Evolutionary conservation across 2,797 vertebrate species (phyloP).

Genomic region (Chaetodon trifasciatus): DNA sequence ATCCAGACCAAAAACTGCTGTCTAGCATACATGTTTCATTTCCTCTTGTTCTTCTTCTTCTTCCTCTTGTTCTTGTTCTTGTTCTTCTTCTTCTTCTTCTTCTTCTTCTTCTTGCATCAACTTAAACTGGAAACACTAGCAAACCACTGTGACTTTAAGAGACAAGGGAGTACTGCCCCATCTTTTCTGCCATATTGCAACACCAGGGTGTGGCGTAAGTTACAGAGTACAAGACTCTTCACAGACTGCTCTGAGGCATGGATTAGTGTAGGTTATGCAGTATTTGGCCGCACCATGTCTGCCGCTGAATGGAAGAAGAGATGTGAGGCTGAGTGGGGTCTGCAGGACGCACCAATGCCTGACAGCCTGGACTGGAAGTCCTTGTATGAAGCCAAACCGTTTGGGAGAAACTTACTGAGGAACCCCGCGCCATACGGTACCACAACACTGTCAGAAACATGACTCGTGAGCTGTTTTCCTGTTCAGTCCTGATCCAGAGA

Average conservation of each 20-base stretch:
- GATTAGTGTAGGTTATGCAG: rapidly evolving
- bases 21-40: too few relatives aligned
- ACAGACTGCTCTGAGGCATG: slow-evolving; percentile 42
- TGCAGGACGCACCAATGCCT: slow-evolving; percentile 72
- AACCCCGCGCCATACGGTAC: slow-evolving; percentile 89
- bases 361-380: slow-evolving; percentile 83
- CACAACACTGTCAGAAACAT: neutral
- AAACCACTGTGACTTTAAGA: slow-evolving; percentile 61
- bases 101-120: too few relatives aligned
- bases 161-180: neutral
- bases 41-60: too few relatives aligned
- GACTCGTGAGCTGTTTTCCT: neutral
- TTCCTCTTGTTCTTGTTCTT: too few relatives aligned
- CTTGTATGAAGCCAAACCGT: slow-evolving; percentile 81
- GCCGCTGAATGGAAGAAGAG: slow-evolving; percentile 75
- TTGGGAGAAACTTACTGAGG: slow-evolving; percentile 87
- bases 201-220: slow-evolving; percentile 36
- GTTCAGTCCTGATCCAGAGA: neutral
- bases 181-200: neutral
- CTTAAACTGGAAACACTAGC: neutral
- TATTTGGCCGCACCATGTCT: slow-evolving; percentile 43
- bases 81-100: too few relatives aligned
- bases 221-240: rapidly evolving
- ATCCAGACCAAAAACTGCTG: too few relatives aligned
- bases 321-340: slow-evolving; percentile 79